Evolutionary conservation across 2,113 vertebrate species (phyloP), one percentile per base, ranked within the genome.

Genomic region (Tursiops truncatus): DNA sequence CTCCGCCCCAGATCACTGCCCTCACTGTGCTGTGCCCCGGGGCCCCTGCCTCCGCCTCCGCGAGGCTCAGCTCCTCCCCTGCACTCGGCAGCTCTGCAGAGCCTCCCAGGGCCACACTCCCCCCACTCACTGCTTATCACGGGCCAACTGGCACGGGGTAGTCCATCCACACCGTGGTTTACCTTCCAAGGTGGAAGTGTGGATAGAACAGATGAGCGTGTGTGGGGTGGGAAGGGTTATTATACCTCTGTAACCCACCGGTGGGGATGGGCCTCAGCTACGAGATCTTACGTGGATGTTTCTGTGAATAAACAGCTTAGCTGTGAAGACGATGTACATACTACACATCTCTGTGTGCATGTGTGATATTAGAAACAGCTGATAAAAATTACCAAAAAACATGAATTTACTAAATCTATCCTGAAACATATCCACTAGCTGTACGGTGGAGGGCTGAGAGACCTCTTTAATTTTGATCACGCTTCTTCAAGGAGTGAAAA

Each of bases 341-440:
- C 25, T n/a, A 13, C n/a, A 31, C 47, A 36, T 79, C 36, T 71
- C 56, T 88, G 67, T 26, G 3, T 65, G 3, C 31, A 38, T 31
- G 11, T 67, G 33, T 65, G 41, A 92, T 82, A n/a, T 44, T 83
- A 95, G 91, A 5, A 81, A n/a, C 53, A 70, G 63, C n/a, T 86
- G 31, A 91, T 50, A 91, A 89, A 91, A 97, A 79, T 96, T 41
- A 91, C 13, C 67, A 68, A 82, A 31, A 73, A 93, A 79, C 10
- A 50, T 50, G 50, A 92, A 63, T 77, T 88, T 93, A 84, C 38
- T 79, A 65, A 85, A 65, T 85, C 33, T 90, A 65, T 83, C 47
- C 62, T 79, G n/a, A 97, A 92, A 89, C 14, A 63, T 56, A 92
- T 2, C 56, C 82, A 56, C 41, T 89, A 91, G 82, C 68, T 82